These are phyloP conservation scores for Drosophila ficusphila DNA, from an alignment of 1,140 invertebrate species.

Conservation along the genomic window DNA sequence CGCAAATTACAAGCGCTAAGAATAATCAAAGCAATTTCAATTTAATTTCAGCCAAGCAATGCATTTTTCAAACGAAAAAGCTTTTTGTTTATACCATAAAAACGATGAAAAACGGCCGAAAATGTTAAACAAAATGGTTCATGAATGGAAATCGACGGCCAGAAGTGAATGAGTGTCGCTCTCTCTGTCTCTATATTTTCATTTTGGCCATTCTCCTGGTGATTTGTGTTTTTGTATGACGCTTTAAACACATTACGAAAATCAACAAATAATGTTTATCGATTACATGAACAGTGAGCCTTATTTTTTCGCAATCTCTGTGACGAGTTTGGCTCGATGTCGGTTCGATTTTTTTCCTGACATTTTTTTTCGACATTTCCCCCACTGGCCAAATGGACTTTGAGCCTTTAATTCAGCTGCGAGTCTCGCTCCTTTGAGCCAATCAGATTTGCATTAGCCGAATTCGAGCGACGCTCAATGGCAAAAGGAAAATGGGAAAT, in stretches of 20 bases:
- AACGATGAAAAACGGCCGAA: slow-evolving; percentile 32
- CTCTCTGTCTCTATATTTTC: neutral
- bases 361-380: neutral
- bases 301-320: neutral
- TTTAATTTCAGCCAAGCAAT: slow-evolving; percentile 8
- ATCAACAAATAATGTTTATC: slow-evolving; percentile 58
- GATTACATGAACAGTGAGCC: slow-evolving; percentile 41
- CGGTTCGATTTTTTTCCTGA: no score
- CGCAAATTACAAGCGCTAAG: slow-evolving; percentile 35
- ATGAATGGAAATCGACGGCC: slow-evolving; percentile 29
- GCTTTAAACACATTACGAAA: slow-evolving; percentile 49
- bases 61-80: slow-evolving; percentile 38
- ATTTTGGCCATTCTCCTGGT: neutral
- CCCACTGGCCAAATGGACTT: neutral
- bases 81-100: slow-evolving; percentile 45
- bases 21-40: slow-evolving; percentile 28
- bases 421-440: slow-evolving; percentile 9
- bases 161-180: slow-evolving; percentile 17
- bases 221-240: slow-evolving; percentile 16
- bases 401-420: slow-evolving; percentile 7
- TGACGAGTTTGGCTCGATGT: no score
- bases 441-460: slow-evolving; percentile 19
- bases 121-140: slow-evolving; percentile 22
- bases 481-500: neutral
- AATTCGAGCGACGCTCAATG: neutral